These are phyloP conservation scores for Steinernema hermaphroditum DNA, from an alignment of 2,888 invertebrate genomes.

Conservation along the genomic window DNA sequence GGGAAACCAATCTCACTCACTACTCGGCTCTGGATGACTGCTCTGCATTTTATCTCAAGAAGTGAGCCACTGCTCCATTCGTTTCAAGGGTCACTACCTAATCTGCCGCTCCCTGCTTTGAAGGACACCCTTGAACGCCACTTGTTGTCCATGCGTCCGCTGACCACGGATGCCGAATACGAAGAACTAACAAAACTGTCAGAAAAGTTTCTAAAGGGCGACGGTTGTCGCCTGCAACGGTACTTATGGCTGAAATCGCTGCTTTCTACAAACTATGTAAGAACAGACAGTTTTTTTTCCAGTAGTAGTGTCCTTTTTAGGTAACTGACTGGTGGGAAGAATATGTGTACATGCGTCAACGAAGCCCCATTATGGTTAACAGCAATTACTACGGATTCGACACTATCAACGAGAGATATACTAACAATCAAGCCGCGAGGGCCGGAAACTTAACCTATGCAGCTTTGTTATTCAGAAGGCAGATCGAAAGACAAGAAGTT, in stretches of 20 bases:
- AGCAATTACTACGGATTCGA: slow-evolving; percentile 93
- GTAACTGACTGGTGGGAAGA: slow-evolving; percentile 99
- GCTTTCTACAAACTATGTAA: slow-evolving; percentile 74
- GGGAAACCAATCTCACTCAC: slow-evolving; percentile 75
- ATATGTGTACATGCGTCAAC: slow-evolving; percentile 91
- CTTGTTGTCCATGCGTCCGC: slow-evolving; percentile 84
- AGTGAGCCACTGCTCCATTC: slow-evolving; percentile 89
- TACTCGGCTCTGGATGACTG: slow-evolving; percentile 81
- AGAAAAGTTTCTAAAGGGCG: slow-evolving; percentile 71
- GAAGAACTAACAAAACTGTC: slow-evolving; percentile 75
- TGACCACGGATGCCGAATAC: slow-evolving; percentile 81
- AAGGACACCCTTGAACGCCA: slow-evolving; percentile 88
- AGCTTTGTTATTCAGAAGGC: slow-evolving; percentile 82
- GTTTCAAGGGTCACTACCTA: slow-evolving; percentile 93
- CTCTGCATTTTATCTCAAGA: slow-evolving; percentile 80
- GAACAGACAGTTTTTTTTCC: too few species aligned
- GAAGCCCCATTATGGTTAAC: slow-evolving; percentile 95
- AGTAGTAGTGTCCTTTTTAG: too few species aligned
- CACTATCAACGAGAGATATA: slow-evolving; percentile 66
- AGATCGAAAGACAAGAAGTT: slow-evolving; percentile 89
- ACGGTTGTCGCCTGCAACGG: slow-evolving; percentile 87
- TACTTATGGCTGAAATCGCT: slow-evolving; percentile 93
- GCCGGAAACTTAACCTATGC: slow-evolving; percentile 77
- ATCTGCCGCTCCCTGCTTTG: slow-evolving; percentile 85
- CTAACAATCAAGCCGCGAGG: slow-evolving; percentile 74